Evolutionary conservation across 2,888 invertebrate genomes (phyloP).

Genomic region (Scaptomyza polygonia): DNA sequence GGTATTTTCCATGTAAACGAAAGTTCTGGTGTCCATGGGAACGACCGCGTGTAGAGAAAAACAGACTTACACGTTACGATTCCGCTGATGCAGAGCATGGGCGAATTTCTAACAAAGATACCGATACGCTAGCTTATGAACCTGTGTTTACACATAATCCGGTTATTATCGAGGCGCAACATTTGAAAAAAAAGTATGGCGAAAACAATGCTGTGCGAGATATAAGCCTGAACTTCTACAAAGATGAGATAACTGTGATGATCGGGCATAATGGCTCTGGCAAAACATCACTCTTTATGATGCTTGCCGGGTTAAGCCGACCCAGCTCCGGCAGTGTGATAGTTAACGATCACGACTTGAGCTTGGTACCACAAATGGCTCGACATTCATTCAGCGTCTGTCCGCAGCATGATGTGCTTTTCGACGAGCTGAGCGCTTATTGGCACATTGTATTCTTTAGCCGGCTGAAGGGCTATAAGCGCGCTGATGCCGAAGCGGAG

Average conservation of each 20-base stretch:
- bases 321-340: constrained; percentile 88
- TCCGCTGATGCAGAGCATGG: background rate
- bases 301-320: constrained; percentile 91
- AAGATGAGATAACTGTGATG: constrained; percentile 93
- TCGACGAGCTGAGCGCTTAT: constrained; percentile 90
- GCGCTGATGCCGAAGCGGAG: constrained; percentile 86
- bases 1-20: constrained; percentile 90
- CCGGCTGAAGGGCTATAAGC: constrained; percentile 87
- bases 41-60: background rate
- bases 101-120: rapidly evolving
- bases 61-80: background rate
- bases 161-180: constrained; percentile 85
- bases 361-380: constrained; percentile 86
- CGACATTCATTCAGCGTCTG: constrained; percentile 90
- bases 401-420: constrained; percentile 93
- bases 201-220: constrained; percentile 87
- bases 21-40: constrained; percentile 85
- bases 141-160: constrained; percentile 76
- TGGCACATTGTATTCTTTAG: constrained; percentile 93
- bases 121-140: constrained; percentile 17
- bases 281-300: constrained; percentile 95
- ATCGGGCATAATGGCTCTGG: constrained; percentile 92
- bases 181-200: constrained; percentile 87
- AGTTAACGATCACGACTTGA: constrained; percentile 88
- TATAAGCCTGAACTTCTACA: constrained; percentile 90